Evolutionary conservation across 1,140 invertebrate genomes (phyloP).

Genomic region (Babylonia areolata): DNA sequence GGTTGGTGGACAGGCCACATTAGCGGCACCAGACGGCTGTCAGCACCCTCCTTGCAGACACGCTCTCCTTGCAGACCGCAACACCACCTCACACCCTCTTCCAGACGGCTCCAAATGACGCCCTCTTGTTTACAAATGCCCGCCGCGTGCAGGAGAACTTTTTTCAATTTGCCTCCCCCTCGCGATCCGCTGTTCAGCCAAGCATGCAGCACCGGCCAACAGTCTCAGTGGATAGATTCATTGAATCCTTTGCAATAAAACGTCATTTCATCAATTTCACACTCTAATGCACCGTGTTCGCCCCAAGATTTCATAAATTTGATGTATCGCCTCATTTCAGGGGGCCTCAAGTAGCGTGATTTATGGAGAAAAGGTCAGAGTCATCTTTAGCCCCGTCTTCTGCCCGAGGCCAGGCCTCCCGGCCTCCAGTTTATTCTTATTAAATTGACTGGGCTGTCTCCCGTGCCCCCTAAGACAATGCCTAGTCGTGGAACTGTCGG

Average conservation of each 20-base stretch:
- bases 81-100: background rate
- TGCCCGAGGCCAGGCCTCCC: background rate
- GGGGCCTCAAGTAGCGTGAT: slow-evolving; percentile 25
- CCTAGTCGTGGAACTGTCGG: background rate
- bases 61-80: slow-evolving; percentile 11
- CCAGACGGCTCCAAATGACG: background rate
- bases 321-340: slow-evolving; percentile 40
- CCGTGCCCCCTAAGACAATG: background rate
- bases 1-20: too few relatives aligned
- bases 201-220: slow-evolving; percentile 31
- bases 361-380: slow-evolving; percentile 30
- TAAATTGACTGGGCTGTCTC: slow-evolving; percentile 38
- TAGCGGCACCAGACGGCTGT: too few relatives aligned
- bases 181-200: background rate
- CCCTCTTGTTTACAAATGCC: slow-evolving; percentile 31
- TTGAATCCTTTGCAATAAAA: slow-evolving; percentile 44
- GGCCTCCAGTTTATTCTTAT: slow-evolving; percentile 22
- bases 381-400: slow-evolving; percentile 21
- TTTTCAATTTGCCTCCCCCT: slow-evolving; percentile 32
- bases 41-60: too few relatives aligned
- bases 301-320: slow-evolving; percentile 41
- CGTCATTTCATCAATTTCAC: slow-evolving; percentile 43
- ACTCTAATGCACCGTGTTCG: slow-evolving; percentile 22
- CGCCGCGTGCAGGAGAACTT: background rate
- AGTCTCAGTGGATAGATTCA: slow-evolving; percentile 38